Percentiles rank a stretch among this genome's conserved stretches.
Evolutionary conservation across 2,888 invertebrate species (phyloP).

Genomic region (Drosophila paramelanica): DNA sequence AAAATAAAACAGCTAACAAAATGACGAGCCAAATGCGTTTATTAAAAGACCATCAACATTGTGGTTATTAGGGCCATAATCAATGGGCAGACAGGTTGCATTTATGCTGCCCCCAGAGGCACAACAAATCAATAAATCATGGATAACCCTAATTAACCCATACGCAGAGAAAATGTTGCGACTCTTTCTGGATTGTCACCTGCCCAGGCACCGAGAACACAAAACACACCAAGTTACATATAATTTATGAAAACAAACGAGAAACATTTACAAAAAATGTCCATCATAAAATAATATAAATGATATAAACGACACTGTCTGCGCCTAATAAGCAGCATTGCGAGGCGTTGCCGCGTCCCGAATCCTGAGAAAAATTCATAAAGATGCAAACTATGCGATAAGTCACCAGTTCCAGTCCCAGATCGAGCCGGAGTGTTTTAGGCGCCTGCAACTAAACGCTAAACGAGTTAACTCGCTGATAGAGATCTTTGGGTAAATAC

Average conservation of each 20-base stretch:
- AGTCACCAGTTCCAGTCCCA: slow-evolving; percentile 38
- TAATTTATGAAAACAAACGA: slow-evolving; percentile 58
- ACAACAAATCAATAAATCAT: slow-evolving; percentile 74
- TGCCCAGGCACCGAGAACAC: slow-evolving; percentile 49
- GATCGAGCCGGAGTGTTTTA: slow-evolving; percentile 35
- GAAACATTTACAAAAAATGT: slow-evolving; percentile 21
- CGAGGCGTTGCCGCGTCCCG: slow-evolving; percentile 61
- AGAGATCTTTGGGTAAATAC: slow-evolving; percentile 77
- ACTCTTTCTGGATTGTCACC: slow-evolving; percentile 60
- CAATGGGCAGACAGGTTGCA: slow-evolving; percentile 55
- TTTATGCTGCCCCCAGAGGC: slow-evolving; percentile 32
- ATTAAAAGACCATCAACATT: slow-evolving; percentile 65
- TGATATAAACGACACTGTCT: slow-evolving; percentile 80
- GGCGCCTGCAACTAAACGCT: slow-evolving; percentile 83
- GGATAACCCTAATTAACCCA: slow-evolving; percentile 73
- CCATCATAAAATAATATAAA: slow-evolving; percentile 79
- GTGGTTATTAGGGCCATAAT: slow-evolving; percentile 62
- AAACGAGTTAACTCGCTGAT: slow-evolving; percentile 83
- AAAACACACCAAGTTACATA: slow-evolving; percentile 60
- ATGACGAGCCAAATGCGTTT: slow-evolving; percentile 30
- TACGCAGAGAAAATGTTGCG: slow-evolving; percentile 28
- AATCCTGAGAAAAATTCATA: slow-evolving; percentile 63
- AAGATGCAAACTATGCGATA: slow-evolving; percentile 72
- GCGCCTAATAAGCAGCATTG: slow-evolving; percentile 68
- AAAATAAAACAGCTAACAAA: slow-evolving; percentile 33